These are phyloP conservation scores for Xylota sylvarum DNA, from an alignment of 2,888 invertebrate genomes.

Conservation along the genomic window DNA sequence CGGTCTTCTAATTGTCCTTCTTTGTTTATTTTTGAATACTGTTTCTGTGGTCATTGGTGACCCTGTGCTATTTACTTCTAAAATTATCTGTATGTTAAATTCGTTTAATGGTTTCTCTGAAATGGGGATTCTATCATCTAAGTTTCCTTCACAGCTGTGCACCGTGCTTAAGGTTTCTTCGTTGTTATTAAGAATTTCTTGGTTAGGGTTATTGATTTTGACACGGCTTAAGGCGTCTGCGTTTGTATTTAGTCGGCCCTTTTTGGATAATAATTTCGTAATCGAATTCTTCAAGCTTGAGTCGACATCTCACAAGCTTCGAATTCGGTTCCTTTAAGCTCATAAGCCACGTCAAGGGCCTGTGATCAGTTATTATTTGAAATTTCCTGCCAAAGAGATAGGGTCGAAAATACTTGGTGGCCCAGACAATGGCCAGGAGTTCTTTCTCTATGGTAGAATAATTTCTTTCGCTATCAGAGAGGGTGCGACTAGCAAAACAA, in stretches of 20 bases:
- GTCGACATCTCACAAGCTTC: conserved; percentile 56
- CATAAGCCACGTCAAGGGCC: conserved; percentile 77
- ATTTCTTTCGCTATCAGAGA: neutral
- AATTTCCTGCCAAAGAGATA: conserved; percentile 16
- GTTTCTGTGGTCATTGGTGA: conserved; percentile 19
- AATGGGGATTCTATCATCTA: conserved; percentile 54
- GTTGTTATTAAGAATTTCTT: neutral
- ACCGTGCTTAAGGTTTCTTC: conserved; percentile 11
- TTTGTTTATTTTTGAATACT: conserved; percentile 61
- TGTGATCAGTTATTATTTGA: conserved; percentile 7
- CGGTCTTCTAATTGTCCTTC: conserved; percentile 7
- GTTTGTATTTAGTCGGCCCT: conserved; percentile 47
- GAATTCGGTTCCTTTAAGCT: conserved; percentile 57
- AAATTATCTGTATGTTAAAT: conserved; percentile 54
- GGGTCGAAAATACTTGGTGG: conserved; percentile 10
- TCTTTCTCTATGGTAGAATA: conserved; percentile 30
- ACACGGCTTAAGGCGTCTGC: conserved; percentile 68
- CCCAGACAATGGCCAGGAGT: conserved; percentile 33
- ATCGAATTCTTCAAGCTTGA: conserved; percentile 59
- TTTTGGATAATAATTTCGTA: conserved; percentile 63
- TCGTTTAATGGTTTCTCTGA: conserved; percentile 64
- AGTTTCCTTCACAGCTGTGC: conserved; percentile 39
- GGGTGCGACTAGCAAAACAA: conserved; percentile 75
- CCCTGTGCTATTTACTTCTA: conserved; percentile 17
- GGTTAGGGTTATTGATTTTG: neutral